These are phyloP conservation scores for Enteromius fasciolatus DNA, from an alignment of 2,797 vertebrate genomes.

Conservation along the genomic window DNA sequence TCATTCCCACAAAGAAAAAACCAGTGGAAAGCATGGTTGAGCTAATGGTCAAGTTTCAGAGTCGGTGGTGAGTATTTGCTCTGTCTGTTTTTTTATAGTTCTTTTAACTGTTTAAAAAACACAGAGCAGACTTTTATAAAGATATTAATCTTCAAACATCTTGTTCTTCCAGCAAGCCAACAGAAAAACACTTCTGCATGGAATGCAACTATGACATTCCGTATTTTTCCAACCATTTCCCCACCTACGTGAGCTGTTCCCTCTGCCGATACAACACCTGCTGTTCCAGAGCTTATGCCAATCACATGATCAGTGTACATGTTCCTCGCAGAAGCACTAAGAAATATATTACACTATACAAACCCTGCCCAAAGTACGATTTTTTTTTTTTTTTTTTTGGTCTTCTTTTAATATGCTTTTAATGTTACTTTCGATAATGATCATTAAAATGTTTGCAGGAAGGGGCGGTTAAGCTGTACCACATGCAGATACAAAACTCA, in stretches of 20 bases:
- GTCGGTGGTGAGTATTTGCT: constrained; percentile 59
- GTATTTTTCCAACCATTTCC: constrained; percentile 85
- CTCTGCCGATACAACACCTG: constrained; percentile 90
- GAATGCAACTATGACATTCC: constrained; percentile 86
- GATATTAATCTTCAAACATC: background rate
- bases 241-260: constrained; percentile 88
- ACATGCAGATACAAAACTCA: constrained; percentile 80
- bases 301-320: constrained; percentile 96
- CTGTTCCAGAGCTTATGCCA: constrained; percentile 92
- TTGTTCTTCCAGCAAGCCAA: constrained; percentile 63
- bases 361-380: constrained; percentile 79
- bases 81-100: background rate
- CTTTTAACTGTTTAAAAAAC: background rate
- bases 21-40: constrained; percentile 64
- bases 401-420: background rate
- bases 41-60: constrained; percentile 62
- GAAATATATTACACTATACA: constrained; percentile 84
- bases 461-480: constrained; percentile 76
- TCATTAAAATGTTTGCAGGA: constrained; percentile 59
- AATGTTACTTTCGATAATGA: background rate
- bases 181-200: constrained; percentile 81
- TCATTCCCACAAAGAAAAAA: constrained; percentile 49
- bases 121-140: background rate
- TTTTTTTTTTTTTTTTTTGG: background rate
- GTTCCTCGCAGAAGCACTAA: constrained; percentile 80